Base-by-base conservation (phyloP, 1,140 invertebrate species). In the Drosophila kohkoa region DNA sequence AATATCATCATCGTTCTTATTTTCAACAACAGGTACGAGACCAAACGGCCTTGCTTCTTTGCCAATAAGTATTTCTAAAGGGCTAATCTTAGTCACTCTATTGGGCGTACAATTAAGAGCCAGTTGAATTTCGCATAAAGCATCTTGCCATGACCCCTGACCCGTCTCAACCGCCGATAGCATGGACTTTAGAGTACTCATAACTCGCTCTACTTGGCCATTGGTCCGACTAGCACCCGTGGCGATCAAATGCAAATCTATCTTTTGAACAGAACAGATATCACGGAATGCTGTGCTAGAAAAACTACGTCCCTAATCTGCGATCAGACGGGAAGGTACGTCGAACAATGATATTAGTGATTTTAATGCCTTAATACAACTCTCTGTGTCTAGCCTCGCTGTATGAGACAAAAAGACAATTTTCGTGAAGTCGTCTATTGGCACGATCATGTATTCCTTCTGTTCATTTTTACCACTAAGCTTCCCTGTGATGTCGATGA, bases 401-500 rank as follows among this genome's bases (percentile, higher is more conserved):
- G 8, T 67, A 32, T 48, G 15, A 67, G 30, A 35, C 3, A 58
- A 6, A 57, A 16, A 20, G 46, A 20, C 15, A 20, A 16, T 20
- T 32, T 68, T 49, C 7, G 30, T 41, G 13, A 69, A 45, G 15
- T 20, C 57, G 25, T 54, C 35, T 4, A 66, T 57, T 67, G 48
- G 35, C 46, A 57, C 64, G 16, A 66, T 48, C 4, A 57, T 45
- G 46, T 54, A 62, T 45, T 70, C 38, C 20, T 54, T 70, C 41
- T 28, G 35, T 43, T 63, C 58, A 16, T 58, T 62, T 63, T 45
- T 63, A 8, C 35, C 15, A 13, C 38, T 63, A 6, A 63, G 13
- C 32, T 70, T 63, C 41, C 28, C 58, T 2, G 28, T 32, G 16
- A 62, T 70, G 20, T 70, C 57, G 13, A 70, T 62, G 25, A 52